phyloP scores from a whole-genome alignment of 2,888 invertebrate genomes.

The Eristalinus sepulchralis region DNA sequence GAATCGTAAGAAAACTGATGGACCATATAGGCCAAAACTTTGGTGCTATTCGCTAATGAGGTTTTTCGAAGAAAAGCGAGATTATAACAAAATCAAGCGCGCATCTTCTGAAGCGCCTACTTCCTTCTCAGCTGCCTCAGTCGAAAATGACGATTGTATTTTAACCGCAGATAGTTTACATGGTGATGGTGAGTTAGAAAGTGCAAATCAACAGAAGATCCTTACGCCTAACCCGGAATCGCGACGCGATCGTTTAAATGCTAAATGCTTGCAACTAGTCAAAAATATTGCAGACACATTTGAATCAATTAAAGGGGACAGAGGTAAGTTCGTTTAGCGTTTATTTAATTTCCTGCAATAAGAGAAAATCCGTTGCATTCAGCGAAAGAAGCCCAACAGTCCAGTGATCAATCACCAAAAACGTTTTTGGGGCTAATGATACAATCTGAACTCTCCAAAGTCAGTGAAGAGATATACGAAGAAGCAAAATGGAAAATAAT shows the following conservation, averaged over 20 bases:
- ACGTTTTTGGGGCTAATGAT: constrained; percentile 41
- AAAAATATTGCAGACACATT: neutral
- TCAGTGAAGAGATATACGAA: constrained; percentile 29
- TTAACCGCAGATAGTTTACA: neutral
- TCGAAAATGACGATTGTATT: neutral
- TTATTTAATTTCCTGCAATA: too few relatives aligned
- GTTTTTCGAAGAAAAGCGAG: constrained; percentile 3
- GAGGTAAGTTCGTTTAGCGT: neutral
- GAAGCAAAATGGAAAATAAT: constrained; percentile 59
- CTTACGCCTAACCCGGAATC: neutral
- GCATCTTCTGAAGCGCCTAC: neutral
- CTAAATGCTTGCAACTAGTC: constrained; percentile 4
- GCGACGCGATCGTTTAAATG: neutral
- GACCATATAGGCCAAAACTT: constrained; percentile 3
- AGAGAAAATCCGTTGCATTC: neutral
- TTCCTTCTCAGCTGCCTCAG: neutral
- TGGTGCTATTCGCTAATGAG: constrained; percentile 16
- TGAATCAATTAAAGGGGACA: neutral
- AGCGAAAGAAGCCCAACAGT: neutral
- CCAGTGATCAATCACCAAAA: neutral
- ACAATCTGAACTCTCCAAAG: constrained; percentile 28
- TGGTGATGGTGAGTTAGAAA: constrained; percentile 12
- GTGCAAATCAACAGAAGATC: too few relatives aligned
- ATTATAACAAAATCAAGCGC: neutral
- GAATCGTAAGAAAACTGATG: neutral